phyloP scores from a whole-genome alignment of 2,797 vertebrate species.

The Moxostoma hubbsi region DNA sequence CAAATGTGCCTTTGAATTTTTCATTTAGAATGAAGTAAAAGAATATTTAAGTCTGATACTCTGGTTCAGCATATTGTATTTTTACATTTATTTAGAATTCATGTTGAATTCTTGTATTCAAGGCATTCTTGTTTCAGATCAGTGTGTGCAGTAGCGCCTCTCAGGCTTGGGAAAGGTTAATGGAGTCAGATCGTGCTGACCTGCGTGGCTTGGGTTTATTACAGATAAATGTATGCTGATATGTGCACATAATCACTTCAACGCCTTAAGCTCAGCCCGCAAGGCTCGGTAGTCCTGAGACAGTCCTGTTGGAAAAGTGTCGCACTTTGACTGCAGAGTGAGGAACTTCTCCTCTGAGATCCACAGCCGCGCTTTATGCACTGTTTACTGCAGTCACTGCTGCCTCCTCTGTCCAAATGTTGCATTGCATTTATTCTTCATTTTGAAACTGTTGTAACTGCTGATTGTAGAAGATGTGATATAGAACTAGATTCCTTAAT shows the following conservation, averaged over 20 bases:
- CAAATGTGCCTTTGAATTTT: slow-evolving; percentile 51
- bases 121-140: slow-evolving; percentile 21
- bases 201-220: slow-evolving; percentile 31
- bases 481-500: not conserved
- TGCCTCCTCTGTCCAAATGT: slow-evolving; percentile 72
- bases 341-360: slow-evolving; percentile 50
- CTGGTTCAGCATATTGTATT: slow-evolving; percentile 38
- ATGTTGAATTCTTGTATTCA: slow-evolving; percentile 44
- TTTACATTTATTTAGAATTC: slow-evolving; percentile 35
- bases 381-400: slow-evolving; percentile 63
- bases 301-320: slow-evolving; percentile 74
- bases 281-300: slow-evolving; percentile 69
- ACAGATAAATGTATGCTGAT: slow-evolving; percentile 48
- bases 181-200: slow-evolving; percentile 34
- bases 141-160: slow-evolving; percentile 27
- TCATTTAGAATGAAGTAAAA: slow-evolving; percentile 41
- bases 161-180: slow-evolving; percentile 30
- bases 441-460: not conserved
- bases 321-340: slow-evolving; percentile 83
- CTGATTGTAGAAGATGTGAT: not conserved
- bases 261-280: slow-evolving; percentile 63
- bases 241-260: slow-evolving; percentile 50
- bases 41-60: slow-evolving; percentile 49
- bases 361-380: slow-evolving; percentile 70
- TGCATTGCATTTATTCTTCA: slow-evolving; percentile 12